Evolutionary conservation across 64 coral and sea anemone genomes (phyloP).

Genomic region (Platygyra sinensis): DNA sequence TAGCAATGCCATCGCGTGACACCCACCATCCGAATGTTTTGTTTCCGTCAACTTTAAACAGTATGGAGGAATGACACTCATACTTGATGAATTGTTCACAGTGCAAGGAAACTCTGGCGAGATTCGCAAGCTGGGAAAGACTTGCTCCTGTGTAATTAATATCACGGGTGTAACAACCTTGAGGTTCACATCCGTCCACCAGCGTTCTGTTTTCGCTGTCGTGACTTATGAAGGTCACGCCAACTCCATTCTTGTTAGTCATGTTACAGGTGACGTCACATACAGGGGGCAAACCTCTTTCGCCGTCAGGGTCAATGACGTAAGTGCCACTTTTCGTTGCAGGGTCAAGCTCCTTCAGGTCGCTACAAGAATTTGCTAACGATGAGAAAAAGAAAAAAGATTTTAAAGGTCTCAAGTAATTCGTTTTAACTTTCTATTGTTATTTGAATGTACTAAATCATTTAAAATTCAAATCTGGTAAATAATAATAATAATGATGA

Average conservation of each 20-base stretch:
- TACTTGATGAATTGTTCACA: slow-evolving; percentile 31
- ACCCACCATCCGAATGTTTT: background rate
- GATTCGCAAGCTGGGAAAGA: background rate
- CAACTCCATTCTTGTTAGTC: slow-evolving; percentile 42
- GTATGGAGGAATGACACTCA: background rate
- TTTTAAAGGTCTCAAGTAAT: background rate
- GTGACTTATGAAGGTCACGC: slow-evolving; percentile 34
- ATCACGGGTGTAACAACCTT: background rate
- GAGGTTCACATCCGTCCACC: background rate
- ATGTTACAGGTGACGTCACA: slow-evolving; percentile 20
- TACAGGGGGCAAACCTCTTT: background rate
- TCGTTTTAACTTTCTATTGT: background rate
- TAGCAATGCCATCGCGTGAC: background rate
- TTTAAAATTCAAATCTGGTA: background rate
- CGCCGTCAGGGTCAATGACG: slow-evolving; percentile 34
- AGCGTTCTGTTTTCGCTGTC: slow-evolving; percentile 34
- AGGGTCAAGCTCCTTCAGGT: background rate
- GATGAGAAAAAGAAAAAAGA: background rate
- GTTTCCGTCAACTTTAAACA: background rate
- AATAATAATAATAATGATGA: no score
- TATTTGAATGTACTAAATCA: background rate
- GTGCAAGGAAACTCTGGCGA: background rate
- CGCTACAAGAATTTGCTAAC: background rate
- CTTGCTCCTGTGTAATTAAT: background rate
- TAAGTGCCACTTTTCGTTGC: background rate